phyloP scores from a whole-genome alignment of 2,888 invertebrate species.

The Amiota mariae region DNA sequence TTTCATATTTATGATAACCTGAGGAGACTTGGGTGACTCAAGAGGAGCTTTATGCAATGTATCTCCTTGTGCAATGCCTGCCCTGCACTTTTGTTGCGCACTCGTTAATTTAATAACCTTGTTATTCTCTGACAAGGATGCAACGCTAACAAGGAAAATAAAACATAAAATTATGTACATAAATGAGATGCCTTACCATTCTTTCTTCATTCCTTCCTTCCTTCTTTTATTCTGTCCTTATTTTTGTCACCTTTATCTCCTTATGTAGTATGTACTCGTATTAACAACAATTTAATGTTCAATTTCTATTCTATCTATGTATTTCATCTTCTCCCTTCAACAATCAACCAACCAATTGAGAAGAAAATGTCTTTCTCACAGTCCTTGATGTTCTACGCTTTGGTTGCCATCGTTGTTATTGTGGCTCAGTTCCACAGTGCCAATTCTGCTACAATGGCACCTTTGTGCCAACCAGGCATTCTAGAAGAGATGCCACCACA shows the following conservation, averaged over 20 bases:
- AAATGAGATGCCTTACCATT: no score
- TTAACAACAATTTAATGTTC: background rate
- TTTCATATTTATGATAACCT: no score
- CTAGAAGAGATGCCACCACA: conserved; percentile 77
- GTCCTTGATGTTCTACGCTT: conserved; percentile 57
- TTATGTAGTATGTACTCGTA: no score
- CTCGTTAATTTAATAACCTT: conserved; percentile 39
- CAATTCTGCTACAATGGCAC: conserved; percentile 71
- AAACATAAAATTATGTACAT: no score
- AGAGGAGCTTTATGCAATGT: background rate
- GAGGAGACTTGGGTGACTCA: background rate
- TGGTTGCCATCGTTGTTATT: conserved; percentile 46
- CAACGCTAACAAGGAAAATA: conserved; percentile 15
- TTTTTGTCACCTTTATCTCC: background rate
- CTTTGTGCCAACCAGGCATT: conserved; percentile 76
- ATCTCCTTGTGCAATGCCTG: background rate
- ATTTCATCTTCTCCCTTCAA: no score
- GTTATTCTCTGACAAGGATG: conserved; percentile 30
- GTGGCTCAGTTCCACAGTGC: conserved; percentile 39
- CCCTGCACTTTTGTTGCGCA: background rate
- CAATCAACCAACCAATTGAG: no score
- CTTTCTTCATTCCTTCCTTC: background rate
- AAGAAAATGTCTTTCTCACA: conserved; percentile 63
- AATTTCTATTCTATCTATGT: background rate
- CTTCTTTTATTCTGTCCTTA: background rate